Percentiles rank a stretch among this genome's conserved stretches.
Conservation (phyloP, 2,113 vertebrate species). For the Circaetus cinerascens region DNA sequence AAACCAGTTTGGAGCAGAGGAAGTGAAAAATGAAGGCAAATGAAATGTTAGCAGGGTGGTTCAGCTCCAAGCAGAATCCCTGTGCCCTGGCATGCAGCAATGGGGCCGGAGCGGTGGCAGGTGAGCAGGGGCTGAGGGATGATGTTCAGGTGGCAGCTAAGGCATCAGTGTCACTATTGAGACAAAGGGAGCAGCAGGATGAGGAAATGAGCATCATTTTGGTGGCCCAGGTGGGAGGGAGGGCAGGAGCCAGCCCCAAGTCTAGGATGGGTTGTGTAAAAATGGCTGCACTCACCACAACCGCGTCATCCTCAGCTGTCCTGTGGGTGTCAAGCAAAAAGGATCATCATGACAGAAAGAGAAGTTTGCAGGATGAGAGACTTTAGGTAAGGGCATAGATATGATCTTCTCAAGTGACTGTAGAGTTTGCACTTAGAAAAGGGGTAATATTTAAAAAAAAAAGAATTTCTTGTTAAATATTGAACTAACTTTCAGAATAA, state of each 20-base stretch:
- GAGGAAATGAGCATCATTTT: background rate
- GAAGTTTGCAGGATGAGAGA: background rate
- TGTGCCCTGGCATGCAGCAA: fast-evolving
- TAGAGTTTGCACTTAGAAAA: background rate
- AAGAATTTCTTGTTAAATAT: background rate
- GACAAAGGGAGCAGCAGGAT: background rate
- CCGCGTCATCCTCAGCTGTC: fast-evolving
- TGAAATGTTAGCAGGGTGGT: background rate
- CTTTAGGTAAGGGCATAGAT: fast-evolving
- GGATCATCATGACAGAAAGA: background rate
- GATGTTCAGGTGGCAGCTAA: background rate
- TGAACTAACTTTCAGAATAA: background rate
- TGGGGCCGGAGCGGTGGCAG: background rate
- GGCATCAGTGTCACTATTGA: background rate
- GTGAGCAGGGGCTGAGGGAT: background rate
- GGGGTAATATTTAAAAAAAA: background rate
- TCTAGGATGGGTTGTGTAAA: background rate
- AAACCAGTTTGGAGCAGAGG: background rate
- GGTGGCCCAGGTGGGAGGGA: background rate
- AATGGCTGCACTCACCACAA: background rate
- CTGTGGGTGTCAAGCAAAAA: background rate
- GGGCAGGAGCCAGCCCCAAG: background rate
- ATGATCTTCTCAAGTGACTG: background rate
- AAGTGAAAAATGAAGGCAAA: background rate
- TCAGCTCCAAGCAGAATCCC: background rate